Conservation (phyloP, 2,797 vertebrate species). For the Urophycis tenuis region DNA sequence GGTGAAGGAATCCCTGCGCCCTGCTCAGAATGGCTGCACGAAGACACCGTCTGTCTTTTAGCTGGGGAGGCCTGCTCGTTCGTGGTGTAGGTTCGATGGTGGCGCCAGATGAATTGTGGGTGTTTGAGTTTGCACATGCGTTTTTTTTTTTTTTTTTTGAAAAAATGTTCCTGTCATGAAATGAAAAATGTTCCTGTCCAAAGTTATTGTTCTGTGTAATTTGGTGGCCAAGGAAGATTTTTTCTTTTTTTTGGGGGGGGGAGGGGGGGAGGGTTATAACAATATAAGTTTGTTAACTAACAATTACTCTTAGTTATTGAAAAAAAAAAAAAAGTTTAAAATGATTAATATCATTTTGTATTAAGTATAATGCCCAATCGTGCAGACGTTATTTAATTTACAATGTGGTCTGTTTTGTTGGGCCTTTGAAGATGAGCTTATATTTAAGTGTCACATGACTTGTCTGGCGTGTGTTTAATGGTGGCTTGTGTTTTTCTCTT, state of each 20-base stretch:
- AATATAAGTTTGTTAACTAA: not conserved
- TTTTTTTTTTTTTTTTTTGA: conserved; percentile 43
- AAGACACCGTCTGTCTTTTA: not conserved
- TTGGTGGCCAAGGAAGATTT: conserved; percentile 55
- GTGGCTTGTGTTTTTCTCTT: conserved; percentile 7
- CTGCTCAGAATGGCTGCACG: conserved; percentile 41
- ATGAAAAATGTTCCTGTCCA: conserved; percentile 41
- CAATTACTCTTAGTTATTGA: not conserved
- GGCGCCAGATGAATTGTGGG: conserved; percentile 31
- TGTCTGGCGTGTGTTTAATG: not conserved
- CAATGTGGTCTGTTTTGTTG: conserved; percentile 30
- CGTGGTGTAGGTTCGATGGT: conserved; percentile 8
- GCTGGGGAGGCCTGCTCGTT: not conserved
- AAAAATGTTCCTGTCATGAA: conserved; percentile 38
- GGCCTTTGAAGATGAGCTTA: conserved; percentile 15
- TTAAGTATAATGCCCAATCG: not conserved
- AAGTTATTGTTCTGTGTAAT: conserved; percentile 45
- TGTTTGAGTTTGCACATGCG: not conserved
- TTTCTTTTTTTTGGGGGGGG: conserved; percentile 42
- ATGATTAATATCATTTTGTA: not conserved
- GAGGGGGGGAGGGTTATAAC: not conserved
- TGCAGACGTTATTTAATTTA: not conserved
- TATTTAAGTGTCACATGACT: not conserved
- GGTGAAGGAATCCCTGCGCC: conserved; percentile 34
- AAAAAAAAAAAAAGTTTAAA: not conserved